Conservation (phyloP, 2,888 invertebrate species). For the Nephrotoma flavescens region DNA sequence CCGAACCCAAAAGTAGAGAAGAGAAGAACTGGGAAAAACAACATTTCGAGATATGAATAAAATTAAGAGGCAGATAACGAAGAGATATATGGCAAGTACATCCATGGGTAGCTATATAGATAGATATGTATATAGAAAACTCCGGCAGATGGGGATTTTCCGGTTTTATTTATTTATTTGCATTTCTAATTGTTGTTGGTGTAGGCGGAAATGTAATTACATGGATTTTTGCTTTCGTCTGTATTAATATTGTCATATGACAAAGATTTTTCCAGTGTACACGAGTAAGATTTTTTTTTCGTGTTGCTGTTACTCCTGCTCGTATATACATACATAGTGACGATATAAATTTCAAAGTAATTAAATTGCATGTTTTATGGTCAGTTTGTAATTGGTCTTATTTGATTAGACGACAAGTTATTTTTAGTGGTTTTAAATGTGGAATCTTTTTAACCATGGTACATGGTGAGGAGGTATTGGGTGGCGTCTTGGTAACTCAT, state of each 20-base stretch:
- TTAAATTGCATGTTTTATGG: background rate
- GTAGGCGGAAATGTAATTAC: background rate
- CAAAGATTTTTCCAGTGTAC: background rate
- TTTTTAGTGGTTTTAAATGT: background rate
- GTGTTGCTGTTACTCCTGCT: background rate
- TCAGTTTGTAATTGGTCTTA: background rate
- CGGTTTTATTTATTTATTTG: background rate
- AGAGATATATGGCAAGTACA: background rate
- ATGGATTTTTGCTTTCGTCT: background rate
- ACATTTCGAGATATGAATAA: background rate
- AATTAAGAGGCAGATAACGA: background rate
- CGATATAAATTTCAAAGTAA: background rate
- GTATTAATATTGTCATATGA: background rate
- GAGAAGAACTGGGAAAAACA: background rate
- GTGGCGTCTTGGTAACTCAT: too few species aligned
- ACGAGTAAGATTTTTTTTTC: background rate
- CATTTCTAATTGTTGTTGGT: background rate
- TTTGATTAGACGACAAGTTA: background rate
- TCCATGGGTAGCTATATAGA: background rate
- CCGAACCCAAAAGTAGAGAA: background rate
- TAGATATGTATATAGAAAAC: background rate
- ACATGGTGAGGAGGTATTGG: too few species aligned
- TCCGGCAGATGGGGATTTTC: background rate
- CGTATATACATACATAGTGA: background rate
- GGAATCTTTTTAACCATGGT: background rate